Base-by-base conservation (phyloP, 2,888 invertebrate genomes). In the Chirona hameri region DNA sequence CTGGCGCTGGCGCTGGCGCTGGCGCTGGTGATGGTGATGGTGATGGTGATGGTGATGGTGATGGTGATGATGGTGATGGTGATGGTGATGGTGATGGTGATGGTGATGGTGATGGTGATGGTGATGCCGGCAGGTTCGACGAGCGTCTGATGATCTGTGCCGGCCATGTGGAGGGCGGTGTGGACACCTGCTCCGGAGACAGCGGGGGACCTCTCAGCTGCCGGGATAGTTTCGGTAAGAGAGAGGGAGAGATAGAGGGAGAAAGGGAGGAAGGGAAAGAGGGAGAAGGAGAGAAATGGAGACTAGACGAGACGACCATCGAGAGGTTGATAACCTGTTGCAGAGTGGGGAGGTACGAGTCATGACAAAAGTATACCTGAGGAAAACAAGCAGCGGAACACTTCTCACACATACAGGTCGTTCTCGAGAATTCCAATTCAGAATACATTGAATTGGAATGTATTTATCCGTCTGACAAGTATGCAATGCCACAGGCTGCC, bases 131-230 rank as follows among this genome's bases (percentile, higher is more conserved):
- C 79, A 79, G 79, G 14, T 79, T 79, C 21, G 79, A 79, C 79
- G n/a, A 48, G 27, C n/a, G 27, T 0, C 46, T 79, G 79, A 79
- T 79, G 79, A 31, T 79, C 9, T 79, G 79, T 21, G 79, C 48
- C 31, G 79, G 79, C 3, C 21, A 10, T n/a, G 48, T 15, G n/a
- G 48, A 48, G 24, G 79, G 79, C 21, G 79, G 79, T 4, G 79
- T 79, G 48, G 79, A 79, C 79, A 48, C 79, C 0, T 79, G 79
- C 9, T 18, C 39, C 2, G 79, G 79, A 5, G 79, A 79, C 79
- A 79, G 79, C 18, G 79, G 79, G 9, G 79, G 79, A 12, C 79
- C 79, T 4, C 79, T 79, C 46, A 79, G 79, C 79, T 79, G 79
- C 79, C 79, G 79, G 2, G 79, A 79, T n/a, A 60, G 60, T 3